Evolutionary conservation across 2,888 invertebrate genomes (phyloP), one percentile per base, ranked within the genome.

Genomic region (Seladonia tumulorum): DNA sequence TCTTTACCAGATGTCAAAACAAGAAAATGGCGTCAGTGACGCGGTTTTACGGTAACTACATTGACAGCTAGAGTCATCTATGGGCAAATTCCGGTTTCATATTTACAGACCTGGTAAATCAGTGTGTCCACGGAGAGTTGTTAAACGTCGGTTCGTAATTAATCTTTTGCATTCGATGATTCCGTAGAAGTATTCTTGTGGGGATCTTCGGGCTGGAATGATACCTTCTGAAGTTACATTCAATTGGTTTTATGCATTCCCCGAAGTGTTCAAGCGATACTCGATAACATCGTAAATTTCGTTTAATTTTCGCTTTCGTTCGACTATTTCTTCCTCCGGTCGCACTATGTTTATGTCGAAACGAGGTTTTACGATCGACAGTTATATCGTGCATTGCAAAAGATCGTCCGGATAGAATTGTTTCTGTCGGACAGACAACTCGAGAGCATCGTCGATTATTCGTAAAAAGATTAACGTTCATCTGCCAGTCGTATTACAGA

Each of bases 281-380:
- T 80, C 82, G 77, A 76, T 73, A 72, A 80, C 68, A 78, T 74
- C 70, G 70, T 79, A 80, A 79, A 82, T 71, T 70, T 57, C 39
- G 77, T 60, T 75, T 78, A 18, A 78, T 74, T 71, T 42, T 73
- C 53, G 70, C 29, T 29, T 47, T 42, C 53, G 60, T 53, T 77
- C 71, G 70, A 78, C 86, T 75, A 71, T 71, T 73, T 70, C 45
- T 63, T 82, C 71, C 77, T 22, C 7, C n/a, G 60, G 66, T 18
- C 53, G 76, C 66, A 72, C 66, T 60, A 78, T 70, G 83, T 78
- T 83, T 81, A 79, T 39, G 85, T 49, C 79, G 72, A 79, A 57
- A 79, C 75, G 18, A 0, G 71, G 79, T 73, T 85, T 85, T 85
- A 85, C 85, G 85, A 79, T 85, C 85, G 85, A 85, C 85, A 68